These are phyloP conservation scores for Rhaphigaster nebulosa DNA, from an alignment of 2,888 invertebrate genomes.

Conservation along the genomic window DNA sequence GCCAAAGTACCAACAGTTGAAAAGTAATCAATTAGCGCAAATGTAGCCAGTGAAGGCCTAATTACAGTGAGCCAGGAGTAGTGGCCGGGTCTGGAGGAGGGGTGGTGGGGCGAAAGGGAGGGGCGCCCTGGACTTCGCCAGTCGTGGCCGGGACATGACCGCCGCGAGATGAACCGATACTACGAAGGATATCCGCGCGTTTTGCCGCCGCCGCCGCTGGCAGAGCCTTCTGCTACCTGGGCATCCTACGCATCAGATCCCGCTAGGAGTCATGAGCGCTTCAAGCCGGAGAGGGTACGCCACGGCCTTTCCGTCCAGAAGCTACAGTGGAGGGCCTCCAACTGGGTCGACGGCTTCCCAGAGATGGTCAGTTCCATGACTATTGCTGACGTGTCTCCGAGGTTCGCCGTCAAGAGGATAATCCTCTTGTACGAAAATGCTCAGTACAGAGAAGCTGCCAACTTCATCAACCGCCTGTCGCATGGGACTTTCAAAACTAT, in stretches of 20 bases:
- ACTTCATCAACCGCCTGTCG: slow-evolving; percentile 84
- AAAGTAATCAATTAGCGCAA: slow-evolving; percentile 23
- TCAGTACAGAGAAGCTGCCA: slow-evolving; percentile 92
- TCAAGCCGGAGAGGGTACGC: slow-evolving; percentile 76
- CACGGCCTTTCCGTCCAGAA: slow-evolving; percentile 70
- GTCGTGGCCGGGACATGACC: slow-evolving; percentile 45
- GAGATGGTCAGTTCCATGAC: slow-evolving; percentile 68
- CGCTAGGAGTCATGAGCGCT: slow-evolving; percentile 76
- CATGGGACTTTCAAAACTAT: slow-evolving; percentile 81
- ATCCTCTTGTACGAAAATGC: slow-evolving; percentile 88
- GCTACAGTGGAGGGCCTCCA: slow-evolving; percentile 67
- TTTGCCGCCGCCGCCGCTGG: slow-evolving; percentile 67
- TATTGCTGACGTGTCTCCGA: slow-evolving; percentile 69
- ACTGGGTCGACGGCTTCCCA: slow-evolving; percentile 68
- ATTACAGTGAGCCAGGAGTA: background rate
- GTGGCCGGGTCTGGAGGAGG: background rate
- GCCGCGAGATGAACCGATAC: slow-evolving; percentile 66
- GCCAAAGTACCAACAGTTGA: slow-evolving; percentile 10
- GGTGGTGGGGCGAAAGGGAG: background rate
- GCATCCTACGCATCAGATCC: slow-evolving; percentile 66
- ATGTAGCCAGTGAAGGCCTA: background rate
- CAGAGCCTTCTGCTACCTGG: slow-evolving; percentile 67
- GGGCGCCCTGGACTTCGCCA: background rate
- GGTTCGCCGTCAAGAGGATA: slow-evolving; percentile 73
- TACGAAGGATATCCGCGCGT: slow-evolving; percentile 66